Base-by-base conservation (phyloP, 2,888 invertebrate species). In the Automeris io region DNA sequence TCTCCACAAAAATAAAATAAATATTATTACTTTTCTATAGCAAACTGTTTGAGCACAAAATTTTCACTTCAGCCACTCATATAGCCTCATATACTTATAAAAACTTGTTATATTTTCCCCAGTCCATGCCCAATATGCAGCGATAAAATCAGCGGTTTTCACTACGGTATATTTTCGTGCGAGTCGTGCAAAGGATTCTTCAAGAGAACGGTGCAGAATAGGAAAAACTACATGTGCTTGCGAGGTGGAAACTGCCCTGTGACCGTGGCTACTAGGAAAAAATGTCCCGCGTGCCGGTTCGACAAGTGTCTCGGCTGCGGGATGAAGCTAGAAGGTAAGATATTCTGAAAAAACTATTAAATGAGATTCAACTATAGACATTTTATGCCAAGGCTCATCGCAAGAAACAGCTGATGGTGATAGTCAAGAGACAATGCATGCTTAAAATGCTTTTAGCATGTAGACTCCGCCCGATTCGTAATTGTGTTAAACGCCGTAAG, bases 161-260 rank as follows among this genome's bases (percentile, higher is more conserved):
- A 98, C 79, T 98, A 98, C 77, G 98, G 98, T 7, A 98, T 98
- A 58, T 98, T 97, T 86, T 97, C 97, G 7, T 98, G 98, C 82
- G 98, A 98, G 72, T 96, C 96, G 12, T 98, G 98, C 81, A 98
- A 98, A 79, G 98, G 98, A 2, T 98, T 98, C 87, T 98, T 98
- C 88, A 98, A 98, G 79, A 89, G 98, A 44, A 98, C 98, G 12
- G 98, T 98, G n/a, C 98, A 98, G 85, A 98, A 98, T 74, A 91
- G 97, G 54, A 98, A 98, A 87, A 96, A 96, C 73, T 98, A 98
- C 80, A 95, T 96, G 64, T 98, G 98, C 70, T 88, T 95, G 33
- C 88, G 96, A 18, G 96, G 97, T 1, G 95, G 95, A 0, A 92
- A 92, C 54, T 98, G 98, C 78, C 95, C 95, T 16, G 96, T 98